Base-by-base conservation (phyloP, 2,888 invertebrate species). In the Scaptomyza caliginosa region DNA sequence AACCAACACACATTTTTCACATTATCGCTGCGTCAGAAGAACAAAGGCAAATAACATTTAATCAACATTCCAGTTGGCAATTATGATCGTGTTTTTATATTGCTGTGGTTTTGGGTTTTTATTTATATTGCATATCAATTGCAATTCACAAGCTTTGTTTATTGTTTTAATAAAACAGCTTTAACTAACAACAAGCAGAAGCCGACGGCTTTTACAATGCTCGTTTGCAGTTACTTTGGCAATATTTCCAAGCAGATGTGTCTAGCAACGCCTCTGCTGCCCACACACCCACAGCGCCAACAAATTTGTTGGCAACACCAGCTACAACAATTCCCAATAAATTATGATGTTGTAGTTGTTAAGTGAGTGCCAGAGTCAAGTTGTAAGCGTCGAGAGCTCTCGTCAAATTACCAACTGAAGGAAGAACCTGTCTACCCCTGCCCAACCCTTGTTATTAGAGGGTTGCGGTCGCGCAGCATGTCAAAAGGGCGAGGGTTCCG, bases 331-430 rank as follows among this genome's bases (percentile, higher is more conserved):
- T 38, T 57, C 46, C 34, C 16, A n/a, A n/a, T n/a, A 66, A 69
- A 77, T 64, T 64, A 72, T 76, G 72, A 59, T 67, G 67, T 66
- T 67, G 62, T 64, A 51, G 58, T 54, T 70, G 66, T 59, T 68
- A 77, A 69, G 74, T 69, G 81, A 84, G 81, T 84, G 81, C 55
- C 74, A 84, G 85, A 82, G 81, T 82, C 87, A 82, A 86, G 85
- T 86, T 86, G 69, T 65, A 59, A 71, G 72, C 70, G 64, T 13
- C 45, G 64, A 49, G 13, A 5, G 67, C 68, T 65, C 82, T 80
- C 74, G 66, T 86, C 81, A 77, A 84, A 86, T 82, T 86, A 81
- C 84, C 68, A 68, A 54, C 50, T 51, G 46, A 46, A 39, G 39
- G 42, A 34, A 38, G 21, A 42, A 51, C 50, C 40, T 50, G 50